A percentile compares a stretch with the other conserved stretches of the same genome.
Conservation (phyloP, 2,888 invertebrate species). For the Athalia rosae region DNA sequence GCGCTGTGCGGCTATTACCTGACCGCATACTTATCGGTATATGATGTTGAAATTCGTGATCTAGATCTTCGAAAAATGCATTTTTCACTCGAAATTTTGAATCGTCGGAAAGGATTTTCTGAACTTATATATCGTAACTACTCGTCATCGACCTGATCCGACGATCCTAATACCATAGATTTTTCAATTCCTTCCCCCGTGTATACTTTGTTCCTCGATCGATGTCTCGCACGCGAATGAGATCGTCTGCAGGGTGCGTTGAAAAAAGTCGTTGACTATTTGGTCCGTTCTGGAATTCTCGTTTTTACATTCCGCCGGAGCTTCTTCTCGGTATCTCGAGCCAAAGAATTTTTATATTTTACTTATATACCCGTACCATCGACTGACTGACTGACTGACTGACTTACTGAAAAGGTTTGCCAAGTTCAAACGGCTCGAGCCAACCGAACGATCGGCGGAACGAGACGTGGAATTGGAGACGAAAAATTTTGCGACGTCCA, state of each 20-base stretch:
- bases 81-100: too few species aligned
- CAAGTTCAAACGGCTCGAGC: slow-evolving; percentile 26
- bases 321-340: background rate
- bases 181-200: background rate
- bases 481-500: too few species aligned
- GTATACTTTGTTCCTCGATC: background rate
- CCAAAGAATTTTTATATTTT: slow-evolving; percentile 25
- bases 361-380: too few species aligned
- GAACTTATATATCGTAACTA: background rate
- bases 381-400: background rate
- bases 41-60: too few species aligned
- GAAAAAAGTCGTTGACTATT: background rate
- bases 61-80: too few species aligned
- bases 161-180: background rate
- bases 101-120: background rate
- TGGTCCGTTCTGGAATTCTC: background rate
- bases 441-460: slow-evolving; percentile 20
- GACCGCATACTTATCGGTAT: too few species aligned
- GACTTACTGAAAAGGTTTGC: slow-evolving; percentile 22
- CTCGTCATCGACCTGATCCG: background rate
- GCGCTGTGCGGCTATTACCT: too few species aligned
- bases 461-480: too few species aligned
- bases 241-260: background rate
- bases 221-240: background rate
- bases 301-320: slow-evolving; percentile 14